Evolutionary conservation across 1,140 invertebrate species (phyloP).

Genomic region (Zaprionus nigranus): DNA sequence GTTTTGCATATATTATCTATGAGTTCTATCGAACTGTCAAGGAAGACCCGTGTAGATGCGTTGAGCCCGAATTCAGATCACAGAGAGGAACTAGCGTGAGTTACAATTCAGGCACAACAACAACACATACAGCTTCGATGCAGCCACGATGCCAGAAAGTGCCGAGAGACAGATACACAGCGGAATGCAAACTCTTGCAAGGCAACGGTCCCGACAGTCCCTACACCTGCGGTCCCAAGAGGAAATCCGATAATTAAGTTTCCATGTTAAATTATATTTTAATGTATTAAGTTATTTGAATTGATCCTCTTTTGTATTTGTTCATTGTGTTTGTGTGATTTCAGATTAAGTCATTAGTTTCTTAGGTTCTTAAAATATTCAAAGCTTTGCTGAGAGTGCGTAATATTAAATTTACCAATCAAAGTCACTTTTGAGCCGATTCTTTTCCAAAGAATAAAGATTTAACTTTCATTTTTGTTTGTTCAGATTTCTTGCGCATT

Average conservation of each 20-base stretch:
- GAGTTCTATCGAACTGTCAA: conserved; percentile 47
- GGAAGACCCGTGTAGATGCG: not conserved
- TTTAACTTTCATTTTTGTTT: not conserved
- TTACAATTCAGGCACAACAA: not conserved
- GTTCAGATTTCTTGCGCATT: not conserved
- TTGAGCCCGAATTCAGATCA: not conserved
- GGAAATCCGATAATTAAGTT: not conserved
- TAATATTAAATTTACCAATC: not conserved
- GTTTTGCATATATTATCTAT: conserved; percentile 53
- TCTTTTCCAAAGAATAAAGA: not conserved
- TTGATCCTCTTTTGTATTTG: not conserved
- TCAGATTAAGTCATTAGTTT: not conserved
- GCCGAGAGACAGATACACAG: not conserved
- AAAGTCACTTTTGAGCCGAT: not conserved
- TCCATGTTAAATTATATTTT: not conserved
- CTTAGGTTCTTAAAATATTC: too few species aligned
- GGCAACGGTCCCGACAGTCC: not conserved
- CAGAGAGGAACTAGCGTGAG: not conserved
- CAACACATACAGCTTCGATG: not conserved
- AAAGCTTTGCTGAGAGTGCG: too few species aligned
- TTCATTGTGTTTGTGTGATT: not conserved
- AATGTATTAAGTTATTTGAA: not conserved
- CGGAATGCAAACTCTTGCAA: conserved; percentile 8
- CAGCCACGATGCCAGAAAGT: not conserved
- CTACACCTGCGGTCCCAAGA: conserved; percentile 6